These are phyloP conservation scores for Microcebus lehilahytsara DNA, from an alignment of 2,113 vertebrate genomes.

Conservation along the genomic window DNA sequence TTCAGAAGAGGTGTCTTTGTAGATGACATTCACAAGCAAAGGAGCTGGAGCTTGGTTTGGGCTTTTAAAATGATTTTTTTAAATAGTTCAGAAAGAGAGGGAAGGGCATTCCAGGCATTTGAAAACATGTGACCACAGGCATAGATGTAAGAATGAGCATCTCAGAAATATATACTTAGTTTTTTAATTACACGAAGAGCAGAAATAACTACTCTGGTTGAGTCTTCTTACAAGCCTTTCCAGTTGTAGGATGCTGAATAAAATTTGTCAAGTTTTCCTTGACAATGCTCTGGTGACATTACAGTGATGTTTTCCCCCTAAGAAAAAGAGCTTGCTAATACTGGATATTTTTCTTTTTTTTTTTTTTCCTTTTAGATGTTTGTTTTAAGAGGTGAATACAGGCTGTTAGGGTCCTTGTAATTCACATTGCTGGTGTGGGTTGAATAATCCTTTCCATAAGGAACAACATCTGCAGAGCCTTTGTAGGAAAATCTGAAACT, in stretches of 20 bases:
- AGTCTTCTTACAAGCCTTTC: neutral
- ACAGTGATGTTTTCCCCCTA: neutral
- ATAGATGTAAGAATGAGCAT: neutral
- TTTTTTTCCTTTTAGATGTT: neutral
- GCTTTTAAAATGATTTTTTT: neutral
- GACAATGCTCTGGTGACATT: neutral
- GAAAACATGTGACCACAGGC: neutral
- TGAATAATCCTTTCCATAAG: slow-evolving; percentile 41
- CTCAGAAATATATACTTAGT: neutral
- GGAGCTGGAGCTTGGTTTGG: neutral
- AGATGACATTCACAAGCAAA: neutral
- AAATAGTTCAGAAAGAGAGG: neutral
- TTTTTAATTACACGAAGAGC: neutral
- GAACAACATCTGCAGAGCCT: neutral
- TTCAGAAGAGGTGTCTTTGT: neutral
- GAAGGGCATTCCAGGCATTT: neutral
- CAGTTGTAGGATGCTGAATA: neutral
- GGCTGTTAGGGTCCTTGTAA: neutral
- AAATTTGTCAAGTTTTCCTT: neutral
- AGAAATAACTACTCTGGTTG: neutral
- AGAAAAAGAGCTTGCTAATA: neutral
- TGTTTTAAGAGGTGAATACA: neutral
- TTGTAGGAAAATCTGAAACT: neutral
- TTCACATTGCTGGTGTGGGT: neutral
- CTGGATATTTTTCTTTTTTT: neutral